phyloP scores from a whole-genome alignment of 1,140 invertebrate genomes.

The Philopotamus ludificatus region DNA sequence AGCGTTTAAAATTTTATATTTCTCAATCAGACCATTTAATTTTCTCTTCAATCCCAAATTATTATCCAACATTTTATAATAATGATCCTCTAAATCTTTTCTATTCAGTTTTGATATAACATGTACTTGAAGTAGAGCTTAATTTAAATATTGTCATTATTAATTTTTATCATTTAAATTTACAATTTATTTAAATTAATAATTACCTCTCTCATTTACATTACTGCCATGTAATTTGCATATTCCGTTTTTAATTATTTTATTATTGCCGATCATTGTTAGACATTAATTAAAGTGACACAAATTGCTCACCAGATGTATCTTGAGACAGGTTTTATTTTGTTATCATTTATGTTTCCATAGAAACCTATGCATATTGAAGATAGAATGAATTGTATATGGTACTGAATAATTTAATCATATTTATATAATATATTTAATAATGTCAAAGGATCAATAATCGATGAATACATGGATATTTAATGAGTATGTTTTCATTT shows the following conservation, averaged over 20 bases:
- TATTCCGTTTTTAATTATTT: not conserved
- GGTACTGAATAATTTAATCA: not conserved
- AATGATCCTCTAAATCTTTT: slow-evolving; percentile 17
- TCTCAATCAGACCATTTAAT: slow-evolving; percentile 4
- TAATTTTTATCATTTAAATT: not conserved
- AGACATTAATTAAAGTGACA: not conserved
- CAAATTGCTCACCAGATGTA: no score
- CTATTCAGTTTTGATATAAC: slow-evolving; percentile 17
- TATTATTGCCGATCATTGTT: not conserved
- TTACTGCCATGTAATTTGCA: slow-evolving; percentile 11
- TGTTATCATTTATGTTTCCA: not conserved
- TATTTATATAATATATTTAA: not conserved
- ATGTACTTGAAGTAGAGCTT: slow-evolving; percentile 10
- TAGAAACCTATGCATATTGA: not conserved
- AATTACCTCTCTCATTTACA: slow-evolving; percentile 9
- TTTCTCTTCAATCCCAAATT: slow-evolving; percentile 14
- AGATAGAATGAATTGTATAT: not conserved
- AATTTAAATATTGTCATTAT: no score
- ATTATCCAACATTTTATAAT: slow-evolving; percentile 13
- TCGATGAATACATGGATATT: no score
- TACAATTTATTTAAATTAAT: no score
- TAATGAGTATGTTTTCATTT: no score
- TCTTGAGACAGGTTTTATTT: no score
- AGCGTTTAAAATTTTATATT: slow-evolving; percentile 20
- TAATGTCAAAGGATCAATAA: not conserved